phyloP scores from a whole-genome alignment of 35 echinoderm and acorn worm species.

The Apostichopus californicus region DNA sequence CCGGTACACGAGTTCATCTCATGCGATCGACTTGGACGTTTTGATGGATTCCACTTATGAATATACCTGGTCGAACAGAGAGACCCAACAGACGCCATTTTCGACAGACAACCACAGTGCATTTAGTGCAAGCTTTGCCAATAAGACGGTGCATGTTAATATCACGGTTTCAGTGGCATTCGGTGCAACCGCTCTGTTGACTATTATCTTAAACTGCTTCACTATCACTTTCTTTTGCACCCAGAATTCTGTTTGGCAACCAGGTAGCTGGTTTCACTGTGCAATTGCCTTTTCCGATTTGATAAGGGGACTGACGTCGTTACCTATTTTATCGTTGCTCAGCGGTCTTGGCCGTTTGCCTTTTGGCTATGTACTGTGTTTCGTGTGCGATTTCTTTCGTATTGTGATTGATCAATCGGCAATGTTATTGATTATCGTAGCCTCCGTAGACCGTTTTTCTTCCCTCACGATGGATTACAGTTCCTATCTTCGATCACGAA shows the following conservation, averaged over 20 bases:
- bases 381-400: background rate
- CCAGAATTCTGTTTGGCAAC: conserved; percentile 5
- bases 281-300: background rate
- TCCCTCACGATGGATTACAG: conserved; percentile 3
- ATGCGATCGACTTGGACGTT: too few relatives aligned
- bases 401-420: background rate
- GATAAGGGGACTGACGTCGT: background rate
- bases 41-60: background rate
- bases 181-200: background rate
- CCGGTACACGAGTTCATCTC: too few relatives aligned
- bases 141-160: background rate
- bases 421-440: background rate
- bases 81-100: too few relatives aligned
- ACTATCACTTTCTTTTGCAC: background rate
- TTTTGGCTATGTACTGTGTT: background rate
- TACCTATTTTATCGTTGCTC: background rate
- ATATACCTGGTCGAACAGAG: too few relatives aligned
- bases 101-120: too few relatives aligned
- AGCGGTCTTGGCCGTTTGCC: background rate
- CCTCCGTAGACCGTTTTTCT: background rate
- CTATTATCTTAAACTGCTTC: background rate
- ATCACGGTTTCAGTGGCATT: background rate
- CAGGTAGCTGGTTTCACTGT: background rate
- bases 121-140: too few relatives aligned
- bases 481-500: background rate